A percentile compares a stretch with the other conserved stretches of the same genome.
phyloP scores from a whole-genome alignment of 1,140 invertebrate genomes.

The Melitaea cinxia region DNA sequence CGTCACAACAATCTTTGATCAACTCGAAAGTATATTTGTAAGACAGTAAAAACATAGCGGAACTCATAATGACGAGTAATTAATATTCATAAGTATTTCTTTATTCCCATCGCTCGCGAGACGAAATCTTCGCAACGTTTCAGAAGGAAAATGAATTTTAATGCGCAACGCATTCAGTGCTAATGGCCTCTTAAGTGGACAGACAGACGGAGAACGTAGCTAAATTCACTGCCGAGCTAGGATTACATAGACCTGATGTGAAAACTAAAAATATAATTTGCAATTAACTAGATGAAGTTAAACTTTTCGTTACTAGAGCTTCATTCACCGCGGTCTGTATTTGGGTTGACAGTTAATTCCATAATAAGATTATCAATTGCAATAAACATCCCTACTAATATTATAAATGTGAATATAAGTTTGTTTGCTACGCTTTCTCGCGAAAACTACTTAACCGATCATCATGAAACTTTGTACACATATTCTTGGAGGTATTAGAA shows the following conservation, averaged over 20 bases:
- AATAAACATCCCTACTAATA: too few species aligned
- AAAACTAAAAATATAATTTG: slow-evolving; percentile 1
- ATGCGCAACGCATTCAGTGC: slow-evolving; percentile 35
- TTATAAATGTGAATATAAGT: too few species aligned
- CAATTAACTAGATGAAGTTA: too few species aligned
- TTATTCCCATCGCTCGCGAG: neutral
- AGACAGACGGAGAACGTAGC: slow-evolving; percentile 24
- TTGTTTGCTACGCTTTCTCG: too few species aligned
- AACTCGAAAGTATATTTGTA: neutral
- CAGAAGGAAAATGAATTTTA: slow-evolving; percentile 36
- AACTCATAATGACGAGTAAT: neutral
- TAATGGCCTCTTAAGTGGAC: slow-evolving; percentile 37
- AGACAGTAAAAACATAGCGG: neutral
- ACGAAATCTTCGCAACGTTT: slow-evolving; percentile 16
- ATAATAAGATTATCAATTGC: too few species aligned
- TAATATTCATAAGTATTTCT: slow-evolving; percentile 14
- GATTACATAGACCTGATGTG: slow-evolving; percentile 13
- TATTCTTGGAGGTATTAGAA: too few species aligned
- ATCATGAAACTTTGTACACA: too few species aligned
- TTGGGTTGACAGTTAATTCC: too few species aligned
- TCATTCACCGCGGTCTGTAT: too few species aligned
- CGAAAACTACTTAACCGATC: too few species aligned
- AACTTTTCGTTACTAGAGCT: too few species aligned
- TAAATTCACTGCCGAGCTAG: slow-evolving; percentile 10
- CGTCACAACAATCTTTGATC: too few species aligned